Evolutionary conservation across 2,113 vertebrate species (phyloP).

Genomic region (Cyanistes caeruleus): DNA sequence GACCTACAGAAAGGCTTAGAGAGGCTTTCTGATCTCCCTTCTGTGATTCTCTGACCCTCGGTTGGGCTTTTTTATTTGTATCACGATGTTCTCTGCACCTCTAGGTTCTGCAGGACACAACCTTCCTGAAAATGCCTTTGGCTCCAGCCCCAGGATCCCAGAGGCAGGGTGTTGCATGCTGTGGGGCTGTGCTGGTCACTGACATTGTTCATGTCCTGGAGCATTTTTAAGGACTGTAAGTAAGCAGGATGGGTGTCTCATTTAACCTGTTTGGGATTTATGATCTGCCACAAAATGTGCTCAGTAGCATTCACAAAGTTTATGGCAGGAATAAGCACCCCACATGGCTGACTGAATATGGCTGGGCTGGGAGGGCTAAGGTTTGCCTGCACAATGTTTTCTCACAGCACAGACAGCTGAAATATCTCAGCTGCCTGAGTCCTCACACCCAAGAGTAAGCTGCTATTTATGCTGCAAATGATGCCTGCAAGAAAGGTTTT

Average conservation of each 20-base stretch:
- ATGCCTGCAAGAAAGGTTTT: neutral
- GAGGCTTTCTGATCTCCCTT: neutral
- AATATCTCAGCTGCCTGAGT: neutral
- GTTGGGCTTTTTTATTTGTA: neutral
- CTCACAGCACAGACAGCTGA: neutral
- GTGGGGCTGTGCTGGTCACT: neutral
- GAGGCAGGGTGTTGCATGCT: neutral
- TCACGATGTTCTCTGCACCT: neutral
- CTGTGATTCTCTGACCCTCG: neutral
- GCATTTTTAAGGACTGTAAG: neutral
- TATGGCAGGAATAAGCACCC: neutral
- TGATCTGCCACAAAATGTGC: neutral
- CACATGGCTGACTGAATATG: fast-evolving
- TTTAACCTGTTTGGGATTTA: neutral
- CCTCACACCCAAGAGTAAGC: neutral
- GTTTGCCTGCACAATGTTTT: neutral
- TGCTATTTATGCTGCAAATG: neutral
- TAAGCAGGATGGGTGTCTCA: neutral
- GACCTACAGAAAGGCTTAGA: neutral
- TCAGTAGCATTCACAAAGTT: neutral
- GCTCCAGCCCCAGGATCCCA: neutral
- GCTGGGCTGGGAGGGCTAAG: neutral
- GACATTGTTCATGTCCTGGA: neutral
- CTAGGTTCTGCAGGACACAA: neutral
- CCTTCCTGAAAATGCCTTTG: neutral